Base-by-base conservation (phyloP, 1,140 invertebrate genomes). In the Antheraea pernyi region DNA sequence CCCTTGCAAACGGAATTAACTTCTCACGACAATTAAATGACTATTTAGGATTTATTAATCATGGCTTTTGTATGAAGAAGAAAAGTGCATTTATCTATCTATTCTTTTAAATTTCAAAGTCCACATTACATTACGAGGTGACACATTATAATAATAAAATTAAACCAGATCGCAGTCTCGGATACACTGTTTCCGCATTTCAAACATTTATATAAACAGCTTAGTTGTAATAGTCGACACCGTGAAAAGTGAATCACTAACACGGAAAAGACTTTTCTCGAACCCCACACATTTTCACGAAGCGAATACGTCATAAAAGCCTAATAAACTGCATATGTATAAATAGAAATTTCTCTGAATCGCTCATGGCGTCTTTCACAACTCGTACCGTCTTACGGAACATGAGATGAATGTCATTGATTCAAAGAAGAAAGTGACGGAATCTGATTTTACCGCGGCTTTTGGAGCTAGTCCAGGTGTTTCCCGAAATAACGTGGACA, bases 401-500 rank as follows among this genome's bases (percentile, higher is more conserved):
- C 16, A 53, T 46, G 19, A 60, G 59, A 59, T 67, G 9, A 74
- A 73, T 80, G 82, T 81, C 78, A 85, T 84, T 89, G 87, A 89
- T 80, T 87, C 83, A 88, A 78, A 76, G 81, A 71, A 72, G 81
- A 89, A 89, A 88, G 85, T 88, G 86, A 85, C 86, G 84, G 83
- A 79, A 79, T 86, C 78, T 80, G 80, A 84, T 85, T 82, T 76
- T 73, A 74, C 72, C 66, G 65, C 42, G 59, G 59, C 76, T 86
- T 85, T 91, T 91, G 89, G 89, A 88, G 82, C 79, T 71, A 79
- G 80, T 91, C 89, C 89, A 91, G 86, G 80, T 80, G 80, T 77
- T 86, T 88, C 84, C 85, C 81, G 83, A 91, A 91, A 91, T 91
- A 91, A 86, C 82, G 81, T 59, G 53, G 76, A 39, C 75, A 72